Conservation (phyloP, 1,140 invertebrate species). For the Eriocheir sinensis region DNA sequence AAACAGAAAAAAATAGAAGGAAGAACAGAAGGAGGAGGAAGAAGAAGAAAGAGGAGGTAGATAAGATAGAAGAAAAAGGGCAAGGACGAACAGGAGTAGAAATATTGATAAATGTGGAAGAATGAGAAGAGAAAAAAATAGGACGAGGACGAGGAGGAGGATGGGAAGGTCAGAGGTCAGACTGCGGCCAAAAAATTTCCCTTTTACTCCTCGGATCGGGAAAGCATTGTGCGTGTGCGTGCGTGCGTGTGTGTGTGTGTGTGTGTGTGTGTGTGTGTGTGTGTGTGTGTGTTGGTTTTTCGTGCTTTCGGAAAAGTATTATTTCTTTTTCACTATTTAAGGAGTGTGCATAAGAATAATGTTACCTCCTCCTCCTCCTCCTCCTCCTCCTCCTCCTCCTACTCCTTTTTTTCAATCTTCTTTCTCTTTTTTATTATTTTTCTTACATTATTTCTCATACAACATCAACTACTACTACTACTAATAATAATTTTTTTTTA, state of each 20-base stretch:
- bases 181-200: not conserved
- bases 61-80: not conserved
- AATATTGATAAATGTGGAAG: not conserved
- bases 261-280: constrained; percentile 22
- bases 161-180: not conserved
- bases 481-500: too few species aligned
- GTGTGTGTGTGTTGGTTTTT: not conserved
- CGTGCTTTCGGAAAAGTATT: not conserved
- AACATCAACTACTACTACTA: not conserved
- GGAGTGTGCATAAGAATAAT: too few species aligned
- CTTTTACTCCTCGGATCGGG: not conserved
- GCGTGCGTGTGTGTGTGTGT: constrained; percentile 20
- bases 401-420: not conserved
- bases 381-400: too few species aligned
- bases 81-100: not conserved
- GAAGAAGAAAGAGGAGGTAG: not conserved
- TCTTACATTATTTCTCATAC: not conserved
- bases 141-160: not conserved
- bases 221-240: constrained; percentile 1
- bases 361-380: too few species aligned
- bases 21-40: not conserved
- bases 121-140: not conserved
- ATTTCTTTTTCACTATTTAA: not conserved
- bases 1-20: not conserved
- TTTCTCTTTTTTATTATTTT: not conserved